Conservation (phyloP, 2,888 invertebrate species). For the Axea sp. region DNA sequence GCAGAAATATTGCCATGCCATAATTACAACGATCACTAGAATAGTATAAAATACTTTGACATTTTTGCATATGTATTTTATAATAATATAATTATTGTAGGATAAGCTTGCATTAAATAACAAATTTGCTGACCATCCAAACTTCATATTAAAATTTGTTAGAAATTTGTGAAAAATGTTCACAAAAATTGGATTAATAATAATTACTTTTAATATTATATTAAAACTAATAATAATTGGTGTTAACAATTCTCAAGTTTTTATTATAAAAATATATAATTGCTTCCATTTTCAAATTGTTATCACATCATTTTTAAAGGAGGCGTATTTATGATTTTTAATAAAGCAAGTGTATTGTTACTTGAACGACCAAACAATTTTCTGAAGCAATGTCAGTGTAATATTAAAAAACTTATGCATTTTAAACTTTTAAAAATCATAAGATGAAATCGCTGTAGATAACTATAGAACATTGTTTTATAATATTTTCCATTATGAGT, state of each 20-base stretch:
- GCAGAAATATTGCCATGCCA: too few species aligned
- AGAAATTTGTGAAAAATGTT: neutral
- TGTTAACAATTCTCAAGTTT: neutral
- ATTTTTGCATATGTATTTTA: neutral
- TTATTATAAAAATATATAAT: constrained; percentile 14
- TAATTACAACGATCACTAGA: too few species aligned
- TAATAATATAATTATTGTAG: constrained; percentile 1
- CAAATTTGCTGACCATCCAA: neutral
- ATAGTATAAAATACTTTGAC: too few species aligned
- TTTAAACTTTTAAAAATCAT: too few species aligned
- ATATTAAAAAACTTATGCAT: too few species aligned
- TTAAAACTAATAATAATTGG: neutral
- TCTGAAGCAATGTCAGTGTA: too few species aligned
- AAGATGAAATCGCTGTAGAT: too few species aligned
- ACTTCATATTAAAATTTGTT: neutral
- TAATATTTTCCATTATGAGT: too few species aligned
- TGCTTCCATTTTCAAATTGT: neutral
- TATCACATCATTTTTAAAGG: neutral
- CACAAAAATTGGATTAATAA: neutral
- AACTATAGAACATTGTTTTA: too few species aligned
- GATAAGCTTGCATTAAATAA: constrained; percentile 1
- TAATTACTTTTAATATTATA: neutral
- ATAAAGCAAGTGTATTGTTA: too few species aligned
- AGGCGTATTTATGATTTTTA: too few species aligned
- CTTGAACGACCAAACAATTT: too few species aligned